Evolutionary conservation across 2,888 invertebrate genomes (phyloP), one percentile per base, ranked within the genome.

Genomic region (Apomyelois bistriatella): DNA sequence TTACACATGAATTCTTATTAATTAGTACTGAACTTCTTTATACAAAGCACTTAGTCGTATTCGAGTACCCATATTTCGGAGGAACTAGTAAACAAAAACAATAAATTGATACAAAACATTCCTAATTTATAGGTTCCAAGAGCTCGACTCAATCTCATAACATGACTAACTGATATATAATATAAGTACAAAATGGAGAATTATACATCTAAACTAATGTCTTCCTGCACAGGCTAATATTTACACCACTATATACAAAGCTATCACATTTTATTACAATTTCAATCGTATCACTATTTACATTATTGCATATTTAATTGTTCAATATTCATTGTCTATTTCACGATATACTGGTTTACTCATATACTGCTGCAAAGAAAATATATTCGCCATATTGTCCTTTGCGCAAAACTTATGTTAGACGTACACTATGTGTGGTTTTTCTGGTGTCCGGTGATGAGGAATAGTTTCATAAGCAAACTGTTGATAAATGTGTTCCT

Each of bases 351-450:
- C 71, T 70, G 68, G 66, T 66, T 62, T 66, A 69, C 75, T 77
- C 65, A 71, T 74, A 74, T 72, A 74, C 72, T 74, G 67, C 70
- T 79, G 76, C 76, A 79, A 81, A 76, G 75, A 76, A 72, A 76
- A 77, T 74, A 77, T 76, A 76, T 79, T 72, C 61, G 66, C 68
- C 70, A 82, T 74, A 82, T 78, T 78, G 84, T 85, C 78, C 78
- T 76, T 80, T 76, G 77, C 76, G 65, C 74, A 79, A 79, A 83
- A 77, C 76, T 82, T 87, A 74, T 86, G 90, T 90, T 91, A 92
- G 70, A 92, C 92, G 67, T 92, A 92, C 80, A 91, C 92, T 85
- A 92, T 91, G 79, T 92, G 92, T 56, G 92, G 91, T 76, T 91
- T 90, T 68, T 91, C 91, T 52, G 90, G 90, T 61, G 91, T 90